These are phyloP conservation scores for Hippocampus comes DNA, from an alignment of 2,113 vertebrate species.

Conservation along the genomic window DNA sequence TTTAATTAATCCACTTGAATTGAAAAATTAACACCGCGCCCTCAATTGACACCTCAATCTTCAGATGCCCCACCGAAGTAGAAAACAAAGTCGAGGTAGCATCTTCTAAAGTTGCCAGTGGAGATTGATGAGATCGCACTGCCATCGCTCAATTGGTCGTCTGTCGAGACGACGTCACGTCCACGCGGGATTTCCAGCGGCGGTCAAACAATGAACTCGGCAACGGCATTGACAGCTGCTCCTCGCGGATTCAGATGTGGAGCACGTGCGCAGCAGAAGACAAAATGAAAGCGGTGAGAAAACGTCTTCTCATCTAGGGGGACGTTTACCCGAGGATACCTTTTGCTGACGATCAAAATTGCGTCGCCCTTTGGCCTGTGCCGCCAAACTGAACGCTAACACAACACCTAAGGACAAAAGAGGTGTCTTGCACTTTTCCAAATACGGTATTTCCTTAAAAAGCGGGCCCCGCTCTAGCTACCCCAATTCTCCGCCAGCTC, in stretches of 20 bases:
- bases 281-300: background rate
- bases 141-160: background rate
- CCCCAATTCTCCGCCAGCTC: background rate
- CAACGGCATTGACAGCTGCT: constrained; percentile 65
- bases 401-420: constrained; percentile 3
- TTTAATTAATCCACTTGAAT: background rate
- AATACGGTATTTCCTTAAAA: background rate
- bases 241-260: constrained; percentile 29
- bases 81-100: background rate
- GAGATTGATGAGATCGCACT: too few relatives aligned
- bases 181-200: constrained; percentile 54
- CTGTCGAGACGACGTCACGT: constrained; percentile 45
- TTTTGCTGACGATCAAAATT: background rate
- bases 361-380: background rate
- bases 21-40: background rate
- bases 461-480: background rate
- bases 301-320: background rate
- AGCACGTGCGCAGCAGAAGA: constrained; percentile 1
- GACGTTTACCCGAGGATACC: background rate
- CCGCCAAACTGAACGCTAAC: background rate
- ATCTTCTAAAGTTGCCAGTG: too few relatives aligned
- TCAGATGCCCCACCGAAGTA: background rate
- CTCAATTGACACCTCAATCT: background rate
- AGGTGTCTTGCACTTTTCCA: background rate
- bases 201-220: constrained; percentile 60